A percentile compares a stretch with the other conserved stretches of the same genome.
Evolutionary conservation across 2,888 invertebrate species (phyloP).

Genomic region (Euplexia lucipara): DNA sequence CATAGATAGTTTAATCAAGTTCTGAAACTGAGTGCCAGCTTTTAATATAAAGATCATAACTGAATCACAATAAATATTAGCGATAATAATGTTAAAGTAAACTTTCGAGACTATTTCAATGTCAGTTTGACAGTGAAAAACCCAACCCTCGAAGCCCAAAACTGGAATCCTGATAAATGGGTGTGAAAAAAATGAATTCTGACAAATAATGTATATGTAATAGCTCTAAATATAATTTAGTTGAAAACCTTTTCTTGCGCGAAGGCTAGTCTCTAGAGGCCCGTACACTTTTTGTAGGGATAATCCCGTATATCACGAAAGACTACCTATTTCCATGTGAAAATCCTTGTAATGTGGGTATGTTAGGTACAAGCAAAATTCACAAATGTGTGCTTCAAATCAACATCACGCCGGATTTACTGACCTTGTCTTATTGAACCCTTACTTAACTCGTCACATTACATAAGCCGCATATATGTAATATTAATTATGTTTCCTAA

Average conservation of each 20-base stretch:
- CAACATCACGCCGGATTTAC: slow-evolving; percentile 3
- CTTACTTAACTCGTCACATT: slow-evolving; percentile 7
- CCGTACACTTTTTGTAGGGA: slow-evolving; percentile 26
- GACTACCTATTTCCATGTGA: slow-evolving; percentile 14
- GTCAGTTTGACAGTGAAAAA: background rate
- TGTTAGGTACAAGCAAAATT: background rate
- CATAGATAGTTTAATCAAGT: too few relatives aligned
- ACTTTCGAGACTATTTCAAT: background rate
- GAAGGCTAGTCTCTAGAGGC: slow-evolving; percentile 7
- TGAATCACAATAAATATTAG: too few relatives aligned
- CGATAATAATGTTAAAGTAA: too few relatives aligned
- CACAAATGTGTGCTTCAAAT: background rate
- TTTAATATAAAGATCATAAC: too few relatives aligned
- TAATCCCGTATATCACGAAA: slow-evolving; percentile 9
- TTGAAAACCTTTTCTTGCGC: slow-evolving; percentile 35
- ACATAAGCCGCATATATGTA: background rate
- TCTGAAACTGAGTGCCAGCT: too few relatives aligned
- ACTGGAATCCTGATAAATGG: slow-evolving; percentile 17
- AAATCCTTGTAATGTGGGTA: slow-evolving; percentile 1
- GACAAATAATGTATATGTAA: slow-evolving; percentile 34
- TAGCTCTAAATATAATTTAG: slow-evolving; percentile 24
- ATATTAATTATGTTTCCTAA: slow-evolving; percentile 10
- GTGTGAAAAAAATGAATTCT: slow-evolving; percentile 19
- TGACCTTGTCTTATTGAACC: slow-evolving; percentile 1
- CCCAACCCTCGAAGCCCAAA: background rate